These are phyloP conservation scores for Danaus melanippus DNA, from an alignment of 1,140 invertebrate genomes.

Conservation along the genomic window DNA sequence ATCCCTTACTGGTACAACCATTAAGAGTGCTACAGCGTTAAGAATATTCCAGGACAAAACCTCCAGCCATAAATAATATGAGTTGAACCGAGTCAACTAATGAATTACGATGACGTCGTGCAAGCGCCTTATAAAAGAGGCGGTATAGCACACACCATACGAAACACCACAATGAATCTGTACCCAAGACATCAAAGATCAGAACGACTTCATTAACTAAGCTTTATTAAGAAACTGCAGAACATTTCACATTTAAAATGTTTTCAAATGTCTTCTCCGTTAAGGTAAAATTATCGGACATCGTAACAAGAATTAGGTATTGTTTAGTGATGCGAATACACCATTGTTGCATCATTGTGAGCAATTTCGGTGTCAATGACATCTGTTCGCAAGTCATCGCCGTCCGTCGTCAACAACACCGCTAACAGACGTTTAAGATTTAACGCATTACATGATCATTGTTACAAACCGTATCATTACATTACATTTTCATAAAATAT, in stretches of 20 bases:
- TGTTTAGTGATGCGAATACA: conserved; percentile 37
- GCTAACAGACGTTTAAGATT: conserved; percentile 5
- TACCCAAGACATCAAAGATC: no score
- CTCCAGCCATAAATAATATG: conserved; percentile 61
- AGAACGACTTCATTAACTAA: no score
- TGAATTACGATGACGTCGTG: conserved; percentile 59
- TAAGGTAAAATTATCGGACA: not conserved
- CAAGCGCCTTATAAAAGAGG: conserved; percentile 43
- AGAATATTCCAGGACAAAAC: conserved; percentile 53
- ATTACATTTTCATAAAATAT: no score
- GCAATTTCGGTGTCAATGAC: conserved; percentile 44
- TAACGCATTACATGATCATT: conserved; percentile 1
- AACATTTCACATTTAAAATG: no score
- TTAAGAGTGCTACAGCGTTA: conserved; percentile 43
- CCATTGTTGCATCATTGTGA: conserved; percentile 49
- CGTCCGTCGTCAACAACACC: conserved; percentile 30
- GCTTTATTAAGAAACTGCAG: no score
- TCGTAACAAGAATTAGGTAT: no score
- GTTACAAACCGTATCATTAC: no score
- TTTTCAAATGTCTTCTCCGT: no score
- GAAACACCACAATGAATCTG: not conserved
- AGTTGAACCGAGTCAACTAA: conserved; percentile 53
- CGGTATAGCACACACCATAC: conserved; percentile 15
- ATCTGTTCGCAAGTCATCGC: conserved; percentile 37
- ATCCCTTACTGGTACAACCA: conserved; percentile 43